Percentiles rank a stretch among this genome's conserved stretches.
Evolutionary conservation across 2,888 invertebrate genomes (phyloP).

Genomic region (Criorhina ranunculi): DNA sequence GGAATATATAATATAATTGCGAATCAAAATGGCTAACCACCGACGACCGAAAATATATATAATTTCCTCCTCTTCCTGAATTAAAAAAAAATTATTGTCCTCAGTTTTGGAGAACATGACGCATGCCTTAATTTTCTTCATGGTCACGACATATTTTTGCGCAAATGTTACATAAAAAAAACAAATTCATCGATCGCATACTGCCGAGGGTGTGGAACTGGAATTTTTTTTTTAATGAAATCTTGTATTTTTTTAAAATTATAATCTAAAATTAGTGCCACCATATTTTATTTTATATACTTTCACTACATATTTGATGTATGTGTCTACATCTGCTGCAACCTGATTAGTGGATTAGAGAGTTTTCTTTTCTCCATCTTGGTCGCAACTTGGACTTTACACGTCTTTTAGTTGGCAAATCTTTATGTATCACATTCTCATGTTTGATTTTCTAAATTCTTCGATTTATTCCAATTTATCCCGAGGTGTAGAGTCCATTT

Average conservation of each 20-base stretch:
- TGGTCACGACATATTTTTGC: slow-evolving; percentile 59
- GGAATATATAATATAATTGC: slow-evolving; percentile 31
- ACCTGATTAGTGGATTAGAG: too few species aligned
- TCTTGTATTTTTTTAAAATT: not conserved
- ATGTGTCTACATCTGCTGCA: too few species aligned
- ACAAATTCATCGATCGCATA: slow-evolving; percentile 48
- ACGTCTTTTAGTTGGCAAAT: too few species aligned
- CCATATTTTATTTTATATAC: too few species aligned
- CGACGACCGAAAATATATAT: slow-evolving; percentile 36
- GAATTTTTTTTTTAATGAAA: not conserved
- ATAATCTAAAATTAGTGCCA: too few species aligned
- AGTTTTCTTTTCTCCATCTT: too few species aligned
- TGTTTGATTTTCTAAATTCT: too few species aligned
- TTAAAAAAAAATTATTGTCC: slow-evolving; percentile 49
- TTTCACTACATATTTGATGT: too few species aligned
- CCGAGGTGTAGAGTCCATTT: too few species aligned
- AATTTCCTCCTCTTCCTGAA: slow-evolving; percentile 56
- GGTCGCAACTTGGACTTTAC: too few species aligned
- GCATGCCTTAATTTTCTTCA: slow-evolving; percentile 71
- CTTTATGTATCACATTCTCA: too few species aligned
- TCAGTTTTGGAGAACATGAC: slow-evolving; percentile 70
- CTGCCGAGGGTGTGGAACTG: slow-evolving; percentile 58
- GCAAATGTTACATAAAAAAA: slow-evolving; percentile 61
- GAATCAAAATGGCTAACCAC: slow-evolving; percentile 52
- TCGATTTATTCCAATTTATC: too few species aligned